Conservation (phyloP, 2,113 vertebrate genomes). For the Setophaga petechia region DNA sequence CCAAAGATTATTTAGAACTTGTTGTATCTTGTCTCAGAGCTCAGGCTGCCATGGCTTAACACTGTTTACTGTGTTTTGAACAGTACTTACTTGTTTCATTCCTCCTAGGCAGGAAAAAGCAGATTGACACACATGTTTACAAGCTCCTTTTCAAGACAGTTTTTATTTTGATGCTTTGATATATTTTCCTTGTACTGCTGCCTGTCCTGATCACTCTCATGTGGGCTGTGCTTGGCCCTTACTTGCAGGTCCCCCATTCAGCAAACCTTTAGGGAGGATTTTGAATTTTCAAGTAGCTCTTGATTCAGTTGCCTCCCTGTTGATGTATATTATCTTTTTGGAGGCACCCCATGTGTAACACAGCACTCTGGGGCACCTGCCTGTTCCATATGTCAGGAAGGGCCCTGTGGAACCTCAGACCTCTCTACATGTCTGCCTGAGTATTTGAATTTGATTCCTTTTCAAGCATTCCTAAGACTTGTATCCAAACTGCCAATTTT, state of each 20-base stretch:
- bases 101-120: background rate
- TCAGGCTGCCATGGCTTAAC: background rate
- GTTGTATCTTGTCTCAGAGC: background rate
- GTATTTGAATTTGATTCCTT: background rate
- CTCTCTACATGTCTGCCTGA: background rate
- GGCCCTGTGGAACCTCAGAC: background rate
- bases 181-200: background rate
- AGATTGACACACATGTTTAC: background rate
- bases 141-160: background rate
- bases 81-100: background rate
- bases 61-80: background rate
- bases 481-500: background rate
- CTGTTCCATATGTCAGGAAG: background rate
- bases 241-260: background rate
- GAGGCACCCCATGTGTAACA: accelerated
- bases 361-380: background rate
- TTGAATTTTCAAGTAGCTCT: background rate
- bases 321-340: background rate
- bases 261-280: background rate
- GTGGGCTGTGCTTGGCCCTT: background rate
- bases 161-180: background rate
- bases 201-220: background rate
- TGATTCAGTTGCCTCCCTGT: background rate
- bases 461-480: background rate
- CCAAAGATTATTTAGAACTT: background rate